Base-by-base conservation (phyloP, 2,888 invertebrate genomes). In the Drosophila engyochracea region DNA sequence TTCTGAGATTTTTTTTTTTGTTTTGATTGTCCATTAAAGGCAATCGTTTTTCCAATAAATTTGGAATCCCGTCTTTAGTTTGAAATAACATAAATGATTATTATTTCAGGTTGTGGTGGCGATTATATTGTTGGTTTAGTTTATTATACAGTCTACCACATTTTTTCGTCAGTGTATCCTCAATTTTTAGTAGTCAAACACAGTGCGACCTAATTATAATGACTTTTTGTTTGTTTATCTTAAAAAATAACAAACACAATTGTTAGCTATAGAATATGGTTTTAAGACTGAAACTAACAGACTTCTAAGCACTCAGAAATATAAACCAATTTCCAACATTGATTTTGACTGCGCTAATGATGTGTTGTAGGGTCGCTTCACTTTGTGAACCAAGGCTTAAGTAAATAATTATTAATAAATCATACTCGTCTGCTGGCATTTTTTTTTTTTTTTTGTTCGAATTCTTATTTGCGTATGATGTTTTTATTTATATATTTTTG, bases 331-430 rank as follows among this genome's bases (percentile, higher is more conserved):
- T 33, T 47, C 12, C 14, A 25, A 12, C 5, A 41, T 16, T 28
- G 12, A 39, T 14, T 28, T 35, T 22, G 28, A 31, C 31, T 55
- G 59, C 16, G 30, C 41, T 39, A 44, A 49, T 62, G 39, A 25
- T 49, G 19, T 37, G 39, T 16, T 33, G 10, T 12, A 54, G 10
- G 54, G 70, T 22, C 5, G 49, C 28, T 6, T 31, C 44, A 82
- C 85, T 61, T 74, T 79, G 49, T 60, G 9, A 49, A 41, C 4
- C 69, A 65, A 54, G 52, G 60, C 51, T 63, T 53, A 54, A 58
- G 30, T 37, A 54, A 61, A 59, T 66, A 69, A 79, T 71, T 70
- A 66, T 57, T 41, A 89, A 82, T 89, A 80, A 89, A 85, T 85
- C 88, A 89, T 60, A 49, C 41, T 70, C 70, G 60, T 59, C 72